Base-by-base conservation (phyloP, 2,113 vertebrate genomes). In the Pachycephala philippinensis region DNA sequence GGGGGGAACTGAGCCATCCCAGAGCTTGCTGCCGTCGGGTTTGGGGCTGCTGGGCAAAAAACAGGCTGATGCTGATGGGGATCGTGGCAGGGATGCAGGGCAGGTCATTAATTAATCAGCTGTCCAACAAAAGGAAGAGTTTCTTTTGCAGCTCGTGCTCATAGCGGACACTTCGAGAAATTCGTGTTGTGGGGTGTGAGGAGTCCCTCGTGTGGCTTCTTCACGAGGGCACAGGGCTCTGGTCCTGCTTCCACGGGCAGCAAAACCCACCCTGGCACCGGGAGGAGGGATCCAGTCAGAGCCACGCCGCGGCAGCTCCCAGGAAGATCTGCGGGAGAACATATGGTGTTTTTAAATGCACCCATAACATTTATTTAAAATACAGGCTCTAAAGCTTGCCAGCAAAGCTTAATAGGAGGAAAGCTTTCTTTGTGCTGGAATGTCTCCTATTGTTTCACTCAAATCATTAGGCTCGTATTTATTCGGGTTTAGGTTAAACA, bases 311-410 rank as follows among this genome's bases (percentile, higher is more conserved):
- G 77, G 74, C 90, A 93, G 66, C 76, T 87, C 87, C 94, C 92
- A 94, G 93, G 82, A 89, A 91, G 81, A 87, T 91, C 92, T 8
- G 20, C 21, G 0, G 53, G 49, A 81, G 95, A 97, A 81, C 93
- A 96, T 95, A 96, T 94, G 95, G 92, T 78, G 90, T 44, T 90
- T 94, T 93, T 56, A 71, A 95, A 87, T 75, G 90, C 80, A 90
- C 76, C 76, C 96, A 82, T 92, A 96, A 93, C 92, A 84, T 96
- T 94, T 95, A 90, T 96, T 96, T 96, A 92, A 97, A 95, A 92
- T 95, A 93, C 80, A 84, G 80, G 56, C 77, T 90, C 37, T 82
- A 45, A 90, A 78, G 72, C 86, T 89, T 89, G 88, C 90, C 90
- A 87, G 92, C 83, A 93, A 63, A 96, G 76, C 95, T 71, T n/a